These are phyloP conservation scores for Lampris incognitus DNA, from an alignment of 2,113 vertebrate genomes.

Conservation along the genomic window DNA sequence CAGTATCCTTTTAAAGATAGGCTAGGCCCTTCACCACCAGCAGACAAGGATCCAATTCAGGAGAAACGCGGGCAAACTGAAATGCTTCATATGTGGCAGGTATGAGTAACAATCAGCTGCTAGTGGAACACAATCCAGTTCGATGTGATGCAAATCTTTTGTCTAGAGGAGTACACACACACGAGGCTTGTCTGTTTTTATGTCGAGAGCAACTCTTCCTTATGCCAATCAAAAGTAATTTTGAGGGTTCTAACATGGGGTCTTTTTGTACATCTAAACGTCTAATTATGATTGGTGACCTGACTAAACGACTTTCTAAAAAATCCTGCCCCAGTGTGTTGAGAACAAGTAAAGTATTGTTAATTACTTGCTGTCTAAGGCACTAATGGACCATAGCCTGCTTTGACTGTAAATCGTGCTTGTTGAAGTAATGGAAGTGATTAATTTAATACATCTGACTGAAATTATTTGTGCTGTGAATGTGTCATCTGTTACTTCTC, in stretches of 20 bases:
- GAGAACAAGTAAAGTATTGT: slow-evolving; percentile 75
- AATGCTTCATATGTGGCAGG: neutral
- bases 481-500: slow-evolving; percentile 46
- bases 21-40: slow-evolving; percentile 34
- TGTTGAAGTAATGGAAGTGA: slow-evolving; percentile 83
- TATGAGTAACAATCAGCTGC: slow-evolving; percentile 22
- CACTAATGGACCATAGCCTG: slow-evolving; percentile 84
- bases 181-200: neutral
- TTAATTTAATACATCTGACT: slow-evolving; percentile 86
- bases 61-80: slow-evolving; percentile 6
- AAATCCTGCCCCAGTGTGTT: slow-evolving; percentile 68
- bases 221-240: slow-evolving; percentile 45
- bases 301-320: slow-evolving; percentile 58
- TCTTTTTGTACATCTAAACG: slow-evolving; percentile 62
- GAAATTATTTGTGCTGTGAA: slow-evolving; percentile 57
- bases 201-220: slow-evolving; percentile 23
- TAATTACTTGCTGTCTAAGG: slow-evolving; percentile 79
- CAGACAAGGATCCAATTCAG: slow-evolving; percentile 1
- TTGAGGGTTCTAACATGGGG: slow-evolving; percentile 45
- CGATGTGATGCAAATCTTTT: neutral
- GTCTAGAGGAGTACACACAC: no score
- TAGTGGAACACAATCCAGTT: neutral
- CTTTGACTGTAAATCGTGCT: slow-evolving; percentile 85
- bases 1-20: slow-evolving; percentile 3
- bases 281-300: slow-evolving; percentile 50